Conservation (phyloP, 2,113 vertebrate genomes). For the Spilogale gracilis region DNA sequence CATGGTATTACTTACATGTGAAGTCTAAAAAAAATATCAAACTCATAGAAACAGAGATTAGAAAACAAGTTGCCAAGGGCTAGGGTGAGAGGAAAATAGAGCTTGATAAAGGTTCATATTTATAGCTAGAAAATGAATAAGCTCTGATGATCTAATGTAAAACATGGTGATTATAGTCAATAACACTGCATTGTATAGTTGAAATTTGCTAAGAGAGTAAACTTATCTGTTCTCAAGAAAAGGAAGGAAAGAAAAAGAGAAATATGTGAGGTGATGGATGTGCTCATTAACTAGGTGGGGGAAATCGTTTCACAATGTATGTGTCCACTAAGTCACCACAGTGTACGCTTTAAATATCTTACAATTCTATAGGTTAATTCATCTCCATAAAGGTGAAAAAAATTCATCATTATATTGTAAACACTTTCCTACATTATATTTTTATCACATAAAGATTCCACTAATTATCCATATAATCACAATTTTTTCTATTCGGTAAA, state of each 20-base stretch:
- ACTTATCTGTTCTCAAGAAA: background rate
- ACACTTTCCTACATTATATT: background rate
- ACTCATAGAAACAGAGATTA: background rate
- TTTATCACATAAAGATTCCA: background rate
- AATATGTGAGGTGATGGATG: background rate
- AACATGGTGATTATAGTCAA: background rate
- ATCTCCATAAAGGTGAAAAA: background rate
- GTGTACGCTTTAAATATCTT: background rate
- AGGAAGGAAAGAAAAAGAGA: background rate
- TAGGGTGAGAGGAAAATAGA: background rate
- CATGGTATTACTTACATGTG: background rate
- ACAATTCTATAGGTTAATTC: background rate
- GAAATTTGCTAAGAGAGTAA: background rate
- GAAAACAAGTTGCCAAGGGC: background rate
- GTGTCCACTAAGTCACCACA: background rate
- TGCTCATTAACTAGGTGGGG: background rate
- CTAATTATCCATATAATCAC: slow-evolving; percentile 25
- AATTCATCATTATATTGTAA: background rate
- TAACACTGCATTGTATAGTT: background rate
- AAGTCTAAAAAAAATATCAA: background rate
- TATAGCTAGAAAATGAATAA: background rate
- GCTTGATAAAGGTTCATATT: background rate
- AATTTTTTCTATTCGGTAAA: slow-evolving; percentile 42
- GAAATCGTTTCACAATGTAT: background rate
- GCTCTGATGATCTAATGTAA: background rate